Percentiles rank a stretch among this genome's conserved stretches.
These are phyloP conservation scores for Rhynchotus rufescens DNA, from an alignment of 2,797 vertebrate species.

Conservation along the genomic window DNA sequence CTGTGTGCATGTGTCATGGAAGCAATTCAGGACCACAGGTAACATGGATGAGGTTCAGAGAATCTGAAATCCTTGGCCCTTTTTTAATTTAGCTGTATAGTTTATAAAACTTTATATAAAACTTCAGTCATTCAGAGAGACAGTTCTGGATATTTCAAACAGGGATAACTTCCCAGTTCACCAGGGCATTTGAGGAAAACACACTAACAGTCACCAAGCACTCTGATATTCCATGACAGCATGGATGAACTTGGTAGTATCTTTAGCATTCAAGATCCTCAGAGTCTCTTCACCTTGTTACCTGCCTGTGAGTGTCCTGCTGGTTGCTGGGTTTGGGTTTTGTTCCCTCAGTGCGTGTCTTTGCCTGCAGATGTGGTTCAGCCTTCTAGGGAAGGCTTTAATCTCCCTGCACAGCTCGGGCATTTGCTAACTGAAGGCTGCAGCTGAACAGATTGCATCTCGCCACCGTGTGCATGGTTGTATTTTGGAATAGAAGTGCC, in stretches of 20 bases:
- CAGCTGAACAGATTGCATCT: conserved; percentile 52
- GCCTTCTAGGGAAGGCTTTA: conserved; percentile 8
- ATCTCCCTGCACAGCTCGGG: conserved; percentile 47
- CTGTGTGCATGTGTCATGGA: rapidly evolving
- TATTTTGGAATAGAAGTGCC: conserved; percentile 60
- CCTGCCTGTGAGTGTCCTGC: neutral
- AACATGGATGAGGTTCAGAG: neutral
- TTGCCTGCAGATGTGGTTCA: conserved; percentile 19
- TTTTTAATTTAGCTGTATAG: neutral
- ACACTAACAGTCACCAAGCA: neutral
- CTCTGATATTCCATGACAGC: neutral
- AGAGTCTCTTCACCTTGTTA: neutral
- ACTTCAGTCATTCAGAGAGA: rapidly evolving
- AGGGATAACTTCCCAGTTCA: neutral
- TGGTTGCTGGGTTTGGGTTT: neutral
- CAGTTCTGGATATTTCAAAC: neutral
- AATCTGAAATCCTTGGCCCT: neutral
- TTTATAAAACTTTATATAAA: neutral
- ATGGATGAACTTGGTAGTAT: neutral
- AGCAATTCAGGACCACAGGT: neutral
- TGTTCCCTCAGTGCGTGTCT: neutral
- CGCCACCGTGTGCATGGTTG: conserved; percentile 55
- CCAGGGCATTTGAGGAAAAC: neutral
- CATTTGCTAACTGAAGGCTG: conserved; percentile 47
- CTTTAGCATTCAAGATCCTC: neutral